Evolutionary conservation across 2,113 vertebrate species (phyloP).

Genomic region (Limnothrissa miodon): DNA sequence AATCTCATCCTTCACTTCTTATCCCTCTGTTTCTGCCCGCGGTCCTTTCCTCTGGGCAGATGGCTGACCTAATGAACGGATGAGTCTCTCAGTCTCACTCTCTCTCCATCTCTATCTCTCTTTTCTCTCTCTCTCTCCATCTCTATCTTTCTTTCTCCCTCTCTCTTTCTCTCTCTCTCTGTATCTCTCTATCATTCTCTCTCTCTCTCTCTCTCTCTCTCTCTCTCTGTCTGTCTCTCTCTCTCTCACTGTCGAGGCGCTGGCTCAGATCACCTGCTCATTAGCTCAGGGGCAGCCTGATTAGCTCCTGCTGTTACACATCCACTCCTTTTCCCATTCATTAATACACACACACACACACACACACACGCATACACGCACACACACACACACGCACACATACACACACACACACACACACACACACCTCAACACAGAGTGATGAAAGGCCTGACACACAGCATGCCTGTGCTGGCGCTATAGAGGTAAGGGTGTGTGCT

Average conservation of each 20-base stretch:
- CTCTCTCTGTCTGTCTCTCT: neutral
- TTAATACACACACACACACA: neutral
- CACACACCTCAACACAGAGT: neutral
- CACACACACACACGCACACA: slow-evolving; percentile 1
- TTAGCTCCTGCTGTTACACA: slow-evolving; percentile 19
- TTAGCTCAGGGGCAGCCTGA: slow-evolving; percentile 15
- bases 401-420: neutral
- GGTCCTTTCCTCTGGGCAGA: neutral
- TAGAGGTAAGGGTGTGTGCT: too few species aligned
- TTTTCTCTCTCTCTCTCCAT: neutral
- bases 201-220: neutral
- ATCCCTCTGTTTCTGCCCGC: neutral
- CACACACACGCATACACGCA: neutral
- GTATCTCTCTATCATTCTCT: neutral
- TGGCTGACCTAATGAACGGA: neutral
- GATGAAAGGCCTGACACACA: neutral
- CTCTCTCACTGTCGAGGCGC: neutral
- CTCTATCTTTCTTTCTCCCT: neutral
- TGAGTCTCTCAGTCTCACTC: neutral
- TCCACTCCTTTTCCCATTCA: neutral
- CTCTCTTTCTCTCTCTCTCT: neutral
- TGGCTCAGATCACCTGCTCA: slow-evolving; percentile 18
- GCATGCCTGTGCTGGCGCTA: too few species aligned
- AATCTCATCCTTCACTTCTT: neutral
- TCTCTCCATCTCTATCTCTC: neutral